Conservation (phyloP, 2,888 invertebrate genomes). For the Drosophila kokeensis region DNA sequence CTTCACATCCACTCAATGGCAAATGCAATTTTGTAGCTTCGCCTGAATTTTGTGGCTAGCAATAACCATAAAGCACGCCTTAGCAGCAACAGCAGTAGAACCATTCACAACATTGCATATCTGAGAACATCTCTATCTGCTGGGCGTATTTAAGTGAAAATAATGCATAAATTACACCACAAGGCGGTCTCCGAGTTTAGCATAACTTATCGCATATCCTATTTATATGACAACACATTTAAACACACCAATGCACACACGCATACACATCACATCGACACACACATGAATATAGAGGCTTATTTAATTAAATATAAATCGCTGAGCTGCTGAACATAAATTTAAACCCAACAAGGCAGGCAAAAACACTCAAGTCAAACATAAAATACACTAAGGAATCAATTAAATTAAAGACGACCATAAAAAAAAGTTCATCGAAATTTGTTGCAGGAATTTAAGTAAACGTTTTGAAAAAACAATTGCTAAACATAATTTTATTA, state of each 20-base stretch:
- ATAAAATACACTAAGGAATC: conserved; percentile 27
- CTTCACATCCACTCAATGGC: conserved; percentile 20
- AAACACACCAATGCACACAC: conserved; percentile 25
- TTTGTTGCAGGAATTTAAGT: too few relatives aligned
- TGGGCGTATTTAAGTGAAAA: conserved; percentile 66
- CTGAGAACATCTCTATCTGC: conserved; percentile 22
- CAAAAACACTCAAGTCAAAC: conserved; percentile 13
- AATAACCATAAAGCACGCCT: conserved; percentile 40
- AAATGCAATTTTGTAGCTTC: conserved; percentile 49
- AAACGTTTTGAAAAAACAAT: not conserved
- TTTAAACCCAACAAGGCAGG: conserved; percentile 53
- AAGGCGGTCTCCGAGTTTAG: conserved; percentile 42
- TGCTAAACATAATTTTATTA: not conserved
- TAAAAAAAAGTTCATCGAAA: too few relatives aligned
- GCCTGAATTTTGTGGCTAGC: conserved; percentile 33
- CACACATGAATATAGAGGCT: conserved; percentile 25
- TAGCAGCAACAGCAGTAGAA: conserved; percentile 14
- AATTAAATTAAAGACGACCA: not conserved
- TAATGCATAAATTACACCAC: conserved; percentile 75
- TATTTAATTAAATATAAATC: conserved; percentile 76
- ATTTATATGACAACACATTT: conserved; percentile 62
- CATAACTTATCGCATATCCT: conserved; percentile 76
- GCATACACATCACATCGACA: conserved; percentile 14
- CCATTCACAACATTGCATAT: conserved; percentile 9
- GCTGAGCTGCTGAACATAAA: conserved; percentile 67